Conservation (phyloP, 1,140 invertebrate genomes). For the Ips nitidus region DNA sequence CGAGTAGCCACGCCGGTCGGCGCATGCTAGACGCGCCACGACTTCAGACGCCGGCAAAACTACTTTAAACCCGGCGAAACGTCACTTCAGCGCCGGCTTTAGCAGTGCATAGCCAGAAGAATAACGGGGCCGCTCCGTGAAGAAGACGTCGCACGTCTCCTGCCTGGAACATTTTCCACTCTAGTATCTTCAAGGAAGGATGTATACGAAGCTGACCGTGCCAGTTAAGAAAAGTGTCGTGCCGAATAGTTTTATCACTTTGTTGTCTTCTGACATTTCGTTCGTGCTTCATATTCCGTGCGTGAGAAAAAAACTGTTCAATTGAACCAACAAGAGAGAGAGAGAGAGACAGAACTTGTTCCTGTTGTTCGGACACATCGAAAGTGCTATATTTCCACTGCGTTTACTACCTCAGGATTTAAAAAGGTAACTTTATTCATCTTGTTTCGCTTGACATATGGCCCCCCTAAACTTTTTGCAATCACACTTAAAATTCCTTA, state of each 20-base stretch:
- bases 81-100: slow-evolving; percentile 20
- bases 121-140: slow-evolving; percentile 28
- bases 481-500: neutral
- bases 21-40: slow-evolving; percentile 11
- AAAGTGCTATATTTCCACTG: neutral
- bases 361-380: neutral
- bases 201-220: slow-evolving; percentile 52
- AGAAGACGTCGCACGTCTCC: slow-evolving; percentile 30
- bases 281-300: slow-evolving; percentile 51
- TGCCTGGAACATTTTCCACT: slow-evolving; percentile 13
- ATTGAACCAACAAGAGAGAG: slow-evolving; percentile 30
- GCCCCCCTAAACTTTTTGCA: neutral
- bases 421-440: neutral
- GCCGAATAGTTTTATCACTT: slow-evolving; percentile 43
- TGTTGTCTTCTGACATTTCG: slow-evolving; percentile 42
- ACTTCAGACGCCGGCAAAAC: neutral
- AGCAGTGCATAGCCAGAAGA: slow-evolving; percentile 28
- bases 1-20: slow-evolving; percentile 6
- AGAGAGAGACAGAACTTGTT: too few species aligned
- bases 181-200: slow-evolving; percentile 40
- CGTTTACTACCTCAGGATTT: slow-evolving; percentile 13
- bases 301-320: slow-evolving; percentile 52
- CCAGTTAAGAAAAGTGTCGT: slow-evolving; percentile 51
- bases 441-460: neutral
- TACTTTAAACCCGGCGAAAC: slow-evolving; percentile 19